Evolutionary conservation across 1,140 invertebrate species (phyloP).

Genomic region (Drosophila tristis): DNA sequence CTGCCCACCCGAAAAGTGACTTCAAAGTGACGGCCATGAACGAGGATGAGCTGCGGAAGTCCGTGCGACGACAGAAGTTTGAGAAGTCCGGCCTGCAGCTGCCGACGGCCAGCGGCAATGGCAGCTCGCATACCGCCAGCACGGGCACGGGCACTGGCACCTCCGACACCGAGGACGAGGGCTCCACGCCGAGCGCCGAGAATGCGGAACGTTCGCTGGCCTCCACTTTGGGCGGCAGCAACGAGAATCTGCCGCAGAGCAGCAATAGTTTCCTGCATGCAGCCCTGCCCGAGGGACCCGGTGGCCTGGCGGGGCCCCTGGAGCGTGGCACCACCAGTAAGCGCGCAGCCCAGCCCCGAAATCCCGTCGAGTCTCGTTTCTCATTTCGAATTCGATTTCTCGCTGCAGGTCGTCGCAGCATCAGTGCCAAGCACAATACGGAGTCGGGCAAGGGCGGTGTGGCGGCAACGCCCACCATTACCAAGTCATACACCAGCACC

Average conservation of each 20-base stretch:
- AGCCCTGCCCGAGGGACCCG: slow-evolving; percentile 80
- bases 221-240: slow-evolving; percentile 82
- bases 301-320: slow-evolving; percentile 56
- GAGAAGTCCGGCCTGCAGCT: slow-evolving; percentile 85
- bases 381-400: not conserved
- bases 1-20: slow-evolving; percentile 85
- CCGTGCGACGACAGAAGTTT: slow-evolving; percentile 89
- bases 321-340: slow-evolving; percentile 84
- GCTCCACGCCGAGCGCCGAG: slow-evolving; percentile 91
- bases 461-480: slow-evolving; percentile 84
- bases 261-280: slow-evolving; percentile 78
- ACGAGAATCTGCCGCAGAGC: slow-evolving; percentile 76
- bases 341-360: not conserved
- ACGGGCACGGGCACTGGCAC: slow-evolving; percentile 90
- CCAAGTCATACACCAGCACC: slow-evolving; percentile 87
- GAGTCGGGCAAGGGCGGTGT: slow-evolving; percentile 81
- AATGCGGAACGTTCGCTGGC: slow-evolving; percentile 87
- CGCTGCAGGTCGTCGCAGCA: slow-evolving; percentile 78
- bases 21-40: slow-evolving; percentile 95
- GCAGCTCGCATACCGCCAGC: slow-evolving; percentile 84
- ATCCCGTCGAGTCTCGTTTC: not conserved
- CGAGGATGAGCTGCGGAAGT: slow-evolving; percentile 92
- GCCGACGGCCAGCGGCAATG: slow-evolving; percentile 78
- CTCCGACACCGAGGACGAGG: slow-evolving; percentile 91
- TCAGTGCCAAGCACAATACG: slow-evolving; percentile 84